These are phyloP conservation scores for Melanotaenia trifasciata DNA, from an alignment of 2,797 vertebrate genomes.

Conservation along the genomic window DNA sequence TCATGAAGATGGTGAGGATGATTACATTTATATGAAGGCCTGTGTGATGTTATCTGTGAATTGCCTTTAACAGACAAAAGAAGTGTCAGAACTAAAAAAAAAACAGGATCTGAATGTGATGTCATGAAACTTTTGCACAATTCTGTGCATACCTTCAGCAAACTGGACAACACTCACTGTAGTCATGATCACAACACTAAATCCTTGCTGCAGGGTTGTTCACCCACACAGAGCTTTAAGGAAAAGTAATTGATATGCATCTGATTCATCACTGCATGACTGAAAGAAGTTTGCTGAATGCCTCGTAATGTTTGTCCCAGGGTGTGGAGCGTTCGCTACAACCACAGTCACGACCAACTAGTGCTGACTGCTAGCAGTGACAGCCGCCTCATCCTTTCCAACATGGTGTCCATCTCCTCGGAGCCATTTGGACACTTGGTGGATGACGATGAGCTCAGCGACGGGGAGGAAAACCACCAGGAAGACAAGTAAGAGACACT, in stretches of 20 bases:
- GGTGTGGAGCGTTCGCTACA: conserved; percentile 99
- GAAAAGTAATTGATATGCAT: conserved; percentile 1
- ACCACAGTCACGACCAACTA: conserved; percentile 97
- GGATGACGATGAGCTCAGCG: conserved; percentile 96
- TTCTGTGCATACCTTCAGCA: background rate
- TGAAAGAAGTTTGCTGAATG: conserved; percentile 3
- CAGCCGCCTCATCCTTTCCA: conserved; percentile 97
- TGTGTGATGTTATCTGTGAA: too few relatives aligned
- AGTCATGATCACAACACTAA: too few relatives aligned
- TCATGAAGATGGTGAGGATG: too few relatives aligned
- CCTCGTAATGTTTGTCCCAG: conserved; percentile 70
- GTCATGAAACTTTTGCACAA: too few relatives aligned
- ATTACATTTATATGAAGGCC: too few relatives aligned
- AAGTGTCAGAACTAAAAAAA: too few relatives aligned
- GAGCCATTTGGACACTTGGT: conserved; percentile 97
- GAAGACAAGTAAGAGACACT: conserved; percentile 89
- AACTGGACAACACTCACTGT: background rate
- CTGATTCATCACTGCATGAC: background rate
- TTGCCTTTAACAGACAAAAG: too few relatives aligned
- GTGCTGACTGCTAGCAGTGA: conserved; percentile 97
- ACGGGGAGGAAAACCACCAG: conserved; percentile 91
- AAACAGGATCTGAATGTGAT: too few relatives aligned
- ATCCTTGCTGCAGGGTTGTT: conserved; percentile 14
- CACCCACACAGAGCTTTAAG: conserved; percentile 13
- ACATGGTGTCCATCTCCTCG: conserved; percentile 99